A percentile compares a stretch with the other conserved stretches of the same genome.
Evolutionary conservation across 2,113 vertebrate species (phyloP).

Genomic region (Bungarus multicinctus): DNA sequence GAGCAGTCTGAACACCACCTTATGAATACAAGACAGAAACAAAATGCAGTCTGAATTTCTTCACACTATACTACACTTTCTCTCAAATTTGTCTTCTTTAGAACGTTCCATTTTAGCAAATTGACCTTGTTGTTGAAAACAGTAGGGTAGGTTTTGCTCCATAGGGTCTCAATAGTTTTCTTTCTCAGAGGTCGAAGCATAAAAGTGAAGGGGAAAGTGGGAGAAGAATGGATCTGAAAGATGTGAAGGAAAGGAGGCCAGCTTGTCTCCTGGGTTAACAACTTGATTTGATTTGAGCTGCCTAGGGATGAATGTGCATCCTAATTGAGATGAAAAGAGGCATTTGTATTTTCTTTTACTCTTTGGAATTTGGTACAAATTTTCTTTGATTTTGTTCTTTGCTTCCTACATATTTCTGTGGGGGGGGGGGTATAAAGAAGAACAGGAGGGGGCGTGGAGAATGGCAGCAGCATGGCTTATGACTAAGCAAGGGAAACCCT

Average conservation of each 20-base stretch:
- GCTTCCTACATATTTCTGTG: neutral
- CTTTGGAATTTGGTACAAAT: neutral
- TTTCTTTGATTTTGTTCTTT: neutral
- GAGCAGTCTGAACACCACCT: neutral
- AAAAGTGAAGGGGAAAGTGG: neutral
- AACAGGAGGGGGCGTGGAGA: too few relatives aligned
- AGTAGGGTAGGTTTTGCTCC: neutral
- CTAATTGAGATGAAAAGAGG: neutral
- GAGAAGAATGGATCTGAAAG: neutral
- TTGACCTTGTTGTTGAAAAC: neutral
- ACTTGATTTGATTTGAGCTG: neutral
- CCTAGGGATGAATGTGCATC: neutral
- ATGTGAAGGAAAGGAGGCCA: conserved; percentile 12
- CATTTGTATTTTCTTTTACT: neutral
- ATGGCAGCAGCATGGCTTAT: neutral
- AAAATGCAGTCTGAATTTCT: neutral
- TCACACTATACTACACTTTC: neutral
- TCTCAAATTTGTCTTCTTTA: neutral
- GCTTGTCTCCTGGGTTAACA: neutral
- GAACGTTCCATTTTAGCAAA: neutral
- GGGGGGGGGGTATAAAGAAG: neutral
- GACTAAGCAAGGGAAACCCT: neutral
- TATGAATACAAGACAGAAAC: neutral
- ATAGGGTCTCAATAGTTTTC: neutral
- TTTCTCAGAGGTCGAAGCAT: neutral